Evolutionary conservation across 2,888 invertebrate species (phyloP), one percentile per base, ranked within the genome.

Genomic region (Nebria salina): DNA sequence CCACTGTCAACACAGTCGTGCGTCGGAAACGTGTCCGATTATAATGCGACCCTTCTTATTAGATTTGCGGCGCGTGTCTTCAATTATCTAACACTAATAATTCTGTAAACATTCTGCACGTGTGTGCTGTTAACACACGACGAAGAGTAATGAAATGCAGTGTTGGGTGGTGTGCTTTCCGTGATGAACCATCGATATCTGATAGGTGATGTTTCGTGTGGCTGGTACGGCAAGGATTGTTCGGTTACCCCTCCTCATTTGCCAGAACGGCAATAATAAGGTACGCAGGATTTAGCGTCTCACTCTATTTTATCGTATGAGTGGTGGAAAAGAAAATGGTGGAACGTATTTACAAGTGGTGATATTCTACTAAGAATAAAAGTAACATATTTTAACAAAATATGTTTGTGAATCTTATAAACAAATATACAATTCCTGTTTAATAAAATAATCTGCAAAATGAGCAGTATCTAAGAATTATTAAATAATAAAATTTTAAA

Each of bases 51-150:
- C 66, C 8, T 66, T 66, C 65, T 20, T 66, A 64, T 65, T 77
- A 65, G 72, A 78, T 13, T 26, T 15, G 34, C 13, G 75, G 25
- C 79, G 74, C 79, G 79, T 34, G 79, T 70, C 15, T 68, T 54
- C 41, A 74, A 77, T 75, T 42, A 43, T 66, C 79, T 25, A 1
- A 11, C 65, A 78, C 78, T 73, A 65, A 74, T 70, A 20, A 25
- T 20, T 70, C 66, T n/a, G 65, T 73, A 78, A 78, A 79, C 79
- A 79, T 34, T 9, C 65, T 15, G n/a, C 79, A 74, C 79, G 79
- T 79, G 79, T 42, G 72, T 78, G 42, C 25, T 64, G 42, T 73
- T 65, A 42, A 34, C 15, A 42, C 20, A 13, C 6, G 15, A n/a
- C 66, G 5, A 65, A 26, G 74, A 65, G 66, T 64, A 5, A 26